Percentiles rank a stretch among this genome's conserved stretches.
phyloP scores from a whole-genome alignment of 2,797 vertebrate genomes.

The Typhlichthys eigenmanni region DNA sequence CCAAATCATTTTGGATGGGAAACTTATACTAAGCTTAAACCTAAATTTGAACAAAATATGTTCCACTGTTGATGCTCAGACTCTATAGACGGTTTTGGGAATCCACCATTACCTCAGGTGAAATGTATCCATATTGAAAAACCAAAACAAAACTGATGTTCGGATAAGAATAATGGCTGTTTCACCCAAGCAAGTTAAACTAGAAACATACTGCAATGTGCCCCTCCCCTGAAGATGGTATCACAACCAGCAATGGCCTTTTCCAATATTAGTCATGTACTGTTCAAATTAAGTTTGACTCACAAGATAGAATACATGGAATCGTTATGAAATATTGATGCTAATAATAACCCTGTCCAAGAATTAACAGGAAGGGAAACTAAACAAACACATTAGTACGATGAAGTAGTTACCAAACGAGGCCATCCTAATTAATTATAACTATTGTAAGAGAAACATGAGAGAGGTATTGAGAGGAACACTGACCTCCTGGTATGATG shows the following conservation, averaged over 20 bases:
- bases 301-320: neutral
- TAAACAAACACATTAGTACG: neutral
- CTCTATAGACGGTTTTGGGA: slow-evolving; percentile 59
- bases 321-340: neutral
- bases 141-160: slow-evolving; percentile 69
- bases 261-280: slow-evolving; percentile 45
- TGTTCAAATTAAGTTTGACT: slow-evolving; percentile 13
- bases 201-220: slow-evolving; percentile 64
- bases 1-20: slow-evolving; percentile 69
- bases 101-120: slow-evolving; percentile 66
- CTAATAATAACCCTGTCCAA: neutral
- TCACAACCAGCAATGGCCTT: slow-evolving; percentile 47
- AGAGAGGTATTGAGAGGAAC: neutral
- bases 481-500: slow-evolving; percentile 23
- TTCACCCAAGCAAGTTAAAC: slow-evolving; percentile 73
- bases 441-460: neutral
- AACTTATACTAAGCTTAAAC: slow-evolving; percentile 64
- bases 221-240: slow-evolving; percentile 62
- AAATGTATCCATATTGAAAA: slow-evolving; percentile 69
- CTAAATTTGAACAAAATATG: slow-evolving; percentile 56
- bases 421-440: slow-evolving; percentile 9
- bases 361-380: no score
- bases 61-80: slow-evolving; percentile 51
- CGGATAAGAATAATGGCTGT: slow-evolving; percentile 62
- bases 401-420: neutral